Evolutionary conservation across 1,140 invertebrate genomes (phyloP).

Genomic region (Conus betulinus): DNA sequence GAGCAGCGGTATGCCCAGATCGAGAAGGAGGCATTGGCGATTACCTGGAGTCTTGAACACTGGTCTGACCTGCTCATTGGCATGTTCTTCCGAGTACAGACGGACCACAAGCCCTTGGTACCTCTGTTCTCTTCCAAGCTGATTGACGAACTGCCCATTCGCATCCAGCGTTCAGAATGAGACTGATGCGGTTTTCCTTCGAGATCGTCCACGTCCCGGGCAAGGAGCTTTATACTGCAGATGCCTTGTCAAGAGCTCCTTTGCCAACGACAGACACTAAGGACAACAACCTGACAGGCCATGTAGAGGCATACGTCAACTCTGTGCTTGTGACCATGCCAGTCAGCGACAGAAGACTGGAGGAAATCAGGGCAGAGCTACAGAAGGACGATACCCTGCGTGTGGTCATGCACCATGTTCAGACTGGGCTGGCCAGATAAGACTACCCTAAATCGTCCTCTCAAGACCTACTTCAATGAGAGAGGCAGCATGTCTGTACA

Average conservation of each 20-base stretch:
- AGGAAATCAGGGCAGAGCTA: not conserved
- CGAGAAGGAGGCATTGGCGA: conserved; percentile 78
- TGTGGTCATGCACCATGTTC: not conserved
- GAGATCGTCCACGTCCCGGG: conserved; percentile 43
- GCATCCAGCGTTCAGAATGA: conserved; percentile 51
- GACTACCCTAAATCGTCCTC: not conserved
- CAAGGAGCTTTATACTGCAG: conserved; percentile 45
- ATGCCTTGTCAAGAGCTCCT: conserved; percentile 47
- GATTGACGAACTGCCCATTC: conserved; percentile 37
- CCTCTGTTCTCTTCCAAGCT: conserved; percentile 44
- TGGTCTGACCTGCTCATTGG: conserved; percentile 77
- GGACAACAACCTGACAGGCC: not conserved
- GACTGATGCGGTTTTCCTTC: conserved; percentile 42
- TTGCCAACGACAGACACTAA: not conserved
- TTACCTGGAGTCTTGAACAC: conserved; percentile 75
- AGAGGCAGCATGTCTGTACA: not conserved
- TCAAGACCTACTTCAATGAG: not conserved
- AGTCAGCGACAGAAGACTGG: not conserved
- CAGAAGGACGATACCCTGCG: not conserved
- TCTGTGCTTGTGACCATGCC: not conserved
- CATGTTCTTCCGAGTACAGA: conserved; percentile 58
- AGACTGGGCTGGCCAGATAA: conserved; percentile 35
- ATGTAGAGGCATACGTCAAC: not conserved
- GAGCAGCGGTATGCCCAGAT: conserved; percentile 77
- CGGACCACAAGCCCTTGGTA: conserved; percentile 71